These are phyloP conservation scores for Cheilosia vulpina DNA, from an alignment of 2,888 invertebrate species.

Conservation along the genomic window DNA sequence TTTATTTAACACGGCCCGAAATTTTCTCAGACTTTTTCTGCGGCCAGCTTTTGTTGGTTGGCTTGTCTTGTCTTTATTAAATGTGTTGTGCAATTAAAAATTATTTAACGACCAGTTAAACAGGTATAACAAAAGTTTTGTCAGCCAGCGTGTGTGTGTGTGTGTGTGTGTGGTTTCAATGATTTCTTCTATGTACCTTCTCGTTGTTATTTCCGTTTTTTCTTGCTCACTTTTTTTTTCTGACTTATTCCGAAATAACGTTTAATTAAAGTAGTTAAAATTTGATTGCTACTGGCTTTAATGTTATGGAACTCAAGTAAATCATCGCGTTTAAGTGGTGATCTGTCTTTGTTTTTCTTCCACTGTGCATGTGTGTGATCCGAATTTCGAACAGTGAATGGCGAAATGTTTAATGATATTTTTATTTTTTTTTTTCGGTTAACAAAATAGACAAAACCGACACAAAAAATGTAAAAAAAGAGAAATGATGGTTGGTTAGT, in stretches of 20 bases:
- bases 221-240: constrained; percentile 4
- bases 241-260: constrained; percentile 63
- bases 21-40: constrained; percentile 54
- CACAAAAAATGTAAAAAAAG: neutral
- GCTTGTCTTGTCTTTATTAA: constrained; percentile 52
- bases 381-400: constrained; percentile 61
- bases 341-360: constrained; percentile 51
- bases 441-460: constrained; percentile 23
- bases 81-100: constrained; percentile 68
- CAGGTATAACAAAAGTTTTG: constrained; percentile 65
- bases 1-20: constrained; percentile 15
- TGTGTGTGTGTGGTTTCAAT: constrained; percentile 63
- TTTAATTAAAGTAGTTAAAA: constrained; percentile 71
- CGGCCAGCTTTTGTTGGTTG: constrained; percentile 7
- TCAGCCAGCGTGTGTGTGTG: constrained; percentile 18
- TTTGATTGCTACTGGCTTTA: constrained; percentile 69
- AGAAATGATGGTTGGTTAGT: constrained; percentile 31
- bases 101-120: constrained; percentile 67
- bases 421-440: constrained; percentile 12
- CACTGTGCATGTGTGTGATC: constrained; percentile 22
- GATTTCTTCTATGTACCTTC: constrained; percentile 46
- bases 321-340: constrained; percentile 50
- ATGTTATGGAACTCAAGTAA: constrained; percentile 62
- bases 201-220: constrained; percentile 55
- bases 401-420: constrained; percentile 41